Evolutionary conservation across 2,888 invertebrate species (phyloP).

Genomic region (Agrotis segetum): DNA sequence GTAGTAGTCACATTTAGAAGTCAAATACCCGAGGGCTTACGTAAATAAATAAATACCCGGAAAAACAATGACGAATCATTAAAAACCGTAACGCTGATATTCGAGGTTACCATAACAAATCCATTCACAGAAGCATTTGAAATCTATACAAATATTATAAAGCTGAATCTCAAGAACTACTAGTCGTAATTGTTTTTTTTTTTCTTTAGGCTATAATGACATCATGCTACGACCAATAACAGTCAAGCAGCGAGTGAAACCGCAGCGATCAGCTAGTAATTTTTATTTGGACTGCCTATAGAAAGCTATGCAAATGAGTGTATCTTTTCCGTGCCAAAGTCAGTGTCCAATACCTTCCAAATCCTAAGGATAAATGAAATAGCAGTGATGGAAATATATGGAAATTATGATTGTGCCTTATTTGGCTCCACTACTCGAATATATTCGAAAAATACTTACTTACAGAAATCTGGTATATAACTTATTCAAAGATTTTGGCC

Average conservation of each 20-base stretch:
- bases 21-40: background rate
- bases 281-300: background rate
- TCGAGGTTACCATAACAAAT: too few relatives aligned
- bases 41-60: too few relatives aligned
- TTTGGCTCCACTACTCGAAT: background rate
- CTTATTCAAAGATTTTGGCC: slow-evolving; percentile 25
- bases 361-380: slow-evolving; percentile 4
- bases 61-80: too few relatives aligned
- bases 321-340: background rate
- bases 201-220: too few relatives aligned
- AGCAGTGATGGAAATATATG: slow-evolving; percentile 25
- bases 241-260: too few relatives aligned
- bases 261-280: background rate
- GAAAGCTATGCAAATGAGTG: background rate
- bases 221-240: too few relatives aligned
- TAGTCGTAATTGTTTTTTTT: too few relatives aligned
- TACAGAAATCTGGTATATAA: background rate
- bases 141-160: too few relatives aligned
- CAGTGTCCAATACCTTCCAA: background rate
- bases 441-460: background rate
- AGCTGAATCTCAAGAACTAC: too few relatives aligned
- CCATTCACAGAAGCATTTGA: too few relatives aligned
- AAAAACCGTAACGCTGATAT: too few relatives aligned
- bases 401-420: slow-evolving; percentile 15
- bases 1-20: slow-evolving; percentile 8